Evolutionary conservation across 2,888 invertebrate species (phyloP).

Genomic region (Folsomia candida): DNA sequence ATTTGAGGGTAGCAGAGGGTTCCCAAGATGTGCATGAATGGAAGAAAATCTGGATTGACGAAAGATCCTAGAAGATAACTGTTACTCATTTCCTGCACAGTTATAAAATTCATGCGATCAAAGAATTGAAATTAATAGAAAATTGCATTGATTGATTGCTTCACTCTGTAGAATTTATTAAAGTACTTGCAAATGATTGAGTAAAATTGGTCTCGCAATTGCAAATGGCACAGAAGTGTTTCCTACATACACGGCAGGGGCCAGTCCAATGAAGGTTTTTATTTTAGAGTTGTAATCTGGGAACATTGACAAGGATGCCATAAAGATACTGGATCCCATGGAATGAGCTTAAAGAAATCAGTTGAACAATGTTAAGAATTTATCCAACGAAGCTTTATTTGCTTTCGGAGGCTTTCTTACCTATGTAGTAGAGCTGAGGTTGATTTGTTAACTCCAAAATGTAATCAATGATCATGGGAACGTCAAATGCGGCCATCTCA

Average conservation of each 20-base stretch:
- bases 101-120: background rate
- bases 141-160: background rate
- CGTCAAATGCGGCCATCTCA: slow-evolving; percentile 5
- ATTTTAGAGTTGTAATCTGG: slow-evolving; percentile 14
- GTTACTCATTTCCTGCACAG: background rate
- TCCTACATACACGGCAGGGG: slow-evolving; percentile 7
- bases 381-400: too few species aligned
- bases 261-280: slow-evolving; percentile 5
- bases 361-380: background rate
- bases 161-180: background rate
- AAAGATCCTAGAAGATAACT: background rate
- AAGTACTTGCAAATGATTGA: background rate
- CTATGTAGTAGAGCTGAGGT: background rate
- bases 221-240: background rate
- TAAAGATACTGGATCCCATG: background rate
- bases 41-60: background rate
- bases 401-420: too few species aligned
- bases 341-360: background rate
- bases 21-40: background rate
- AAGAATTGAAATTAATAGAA: too few species aligned
- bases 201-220: background rate
- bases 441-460: background rate
- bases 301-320: background rate
- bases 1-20: background rate
- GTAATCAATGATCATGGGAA: slow-evolving; percentile 6